A percentile compares a stretch with the other conserved stretches of the same genome.
Conservation (phyloP, 2,797 vertebrate species). For the Sebastes aleutianus region DNA sequence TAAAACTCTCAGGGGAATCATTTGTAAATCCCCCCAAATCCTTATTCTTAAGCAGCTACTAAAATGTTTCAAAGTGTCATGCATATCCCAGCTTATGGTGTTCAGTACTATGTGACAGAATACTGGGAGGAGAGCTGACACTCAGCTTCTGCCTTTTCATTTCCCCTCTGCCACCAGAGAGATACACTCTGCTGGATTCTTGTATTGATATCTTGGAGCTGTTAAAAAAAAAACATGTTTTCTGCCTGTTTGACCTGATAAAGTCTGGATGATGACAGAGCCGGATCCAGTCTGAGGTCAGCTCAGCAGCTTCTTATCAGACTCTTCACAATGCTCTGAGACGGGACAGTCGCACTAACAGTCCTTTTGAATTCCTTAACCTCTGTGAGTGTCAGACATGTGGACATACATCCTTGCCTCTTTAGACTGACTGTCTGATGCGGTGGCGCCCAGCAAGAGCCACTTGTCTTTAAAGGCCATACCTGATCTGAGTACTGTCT, state of each 20-base stretch:
- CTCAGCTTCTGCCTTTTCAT: constrained; percentile 57
- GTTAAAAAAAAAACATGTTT: constrained; percentile 30
- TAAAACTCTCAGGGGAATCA: constrained; percentile 60
- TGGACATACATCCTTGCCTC: constrained; percentile 22
- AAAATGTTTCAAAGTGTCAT: constrained; percentile 70
- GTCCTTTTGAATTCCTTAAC: constrained; percentile 30
- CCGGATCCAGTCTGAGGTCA: constrained; percentile 24
- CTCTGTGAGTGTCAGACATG: constrained; percentile 16
- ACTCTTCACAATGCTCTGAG: constrained; percentile 11
- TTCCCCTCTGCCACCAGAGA: constrained; percentile 43
- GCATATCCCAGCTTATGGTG: constrained; percentile 60
- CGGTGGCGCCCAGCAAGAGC: constrained; percentile 52
- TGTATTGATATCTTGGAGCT: constrained; percentile 43
- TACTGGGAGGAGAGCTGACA: constrained; percentile 55
- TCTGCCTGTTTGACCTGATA: constrained; percentile 42
- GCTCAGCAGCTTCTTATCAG: constrained; percentile 33
- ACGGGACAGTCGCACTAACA: neutral
- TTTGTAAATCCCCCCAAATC: constrained; percentile 71
- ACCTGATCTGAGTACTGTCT: constrained; percentile 72
- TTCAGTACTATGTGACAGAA: constrained; percentile 38
- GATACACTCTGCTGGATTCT: constrained; percentile 27
- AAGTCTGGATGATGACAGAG: constrained; percentile 23
- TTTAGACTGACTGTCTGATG: constrained; percentile 45
- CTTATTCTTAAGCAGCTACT: constrained; percentile 66
- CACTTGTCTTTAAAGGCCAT: constrained; percentile 75